Base-by-base conservation (phyloP, 2,888 invertebrate species). In the Trissonchulus sp. region DNA sequence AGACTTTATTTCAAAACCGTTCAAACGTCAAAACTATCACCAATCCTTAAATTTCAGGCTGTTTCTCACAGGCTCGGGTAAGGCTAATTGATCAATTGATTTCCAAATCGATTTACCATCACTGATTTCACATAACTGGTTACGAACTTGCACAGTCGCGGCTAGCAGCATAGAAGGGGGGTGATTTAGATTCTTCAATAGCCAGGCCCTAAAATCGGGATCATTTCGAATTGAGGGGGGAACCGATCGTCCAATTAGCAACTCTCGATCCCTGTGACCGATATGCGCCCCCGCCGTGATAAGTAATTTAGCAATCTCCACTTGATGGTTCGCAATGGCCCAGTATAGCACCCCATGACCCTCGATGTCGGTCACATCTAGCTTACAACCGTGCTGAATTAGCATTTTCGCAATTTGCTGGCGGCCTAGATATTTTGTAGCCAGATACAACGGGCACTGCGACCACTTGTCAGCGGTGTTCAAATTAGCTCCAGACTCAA, bases 231-330 rank as follows among this genome's bases (percentile, higher is more conserved):
- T 33, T 23, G 3, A 3, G 65, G 23, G 33, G 1, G 48, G 72
- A 18, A 73, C 2, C 35, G 18, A 28, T 23, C 28, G 31, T 34
- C 36, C 72, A 63, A 33, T 31, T n/a, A 30, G 34, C 60, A 31
- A 63, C 2, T 75, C 63, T 2, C 74, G 63, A 30, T 69, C 74
- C 31, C 60, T 69, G 28, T 30, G 38, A 33, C 68, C 37, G 83
- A 81, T 77, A 79, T 80, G 79, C 80, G 79, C 76, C 79, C 77
- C 80, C 84, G 79, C 81, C 84, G 75, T 78, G 78, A 73, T 80
- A 82, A 68, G 73, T 35, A 75, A 68, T 69, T 34, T 79, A 74
- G 76, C 73, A 77, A 73, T 77, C 72, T 76, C 74, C 72, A 71
- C 77, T 74, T 72, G 75, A 63, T 74, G 76, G 60, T 78, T 68